A percentile compares a stretch with the other conserved stretches of the same genome.
Evolutionary conservation across 30 jellyfish, hydroid and myxozoan species (phyloP).

Genomic region (Sanderia malayensis): DNA sequence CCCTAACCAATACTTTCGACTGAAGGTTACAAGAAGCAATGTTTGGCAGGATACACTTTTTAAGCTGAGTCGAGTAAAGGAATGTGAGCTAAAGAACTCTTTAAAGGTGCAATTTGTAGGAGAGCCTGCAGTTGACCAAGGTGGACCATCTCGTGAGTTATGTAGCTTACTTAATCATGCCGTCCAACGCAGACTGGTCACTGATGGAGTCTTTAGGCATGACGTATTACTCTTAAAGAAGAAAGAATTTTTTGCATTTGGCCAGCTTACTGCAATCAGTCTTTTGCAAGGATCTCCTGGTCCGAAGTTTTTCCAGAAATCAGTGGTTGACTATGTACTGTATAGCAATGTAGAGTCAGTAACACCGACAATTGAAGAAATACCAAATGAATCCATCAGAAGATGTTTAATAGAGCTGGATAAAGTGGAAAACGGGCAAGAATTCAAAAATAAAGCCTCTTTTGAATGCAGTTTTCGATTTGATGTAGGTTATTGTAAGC

Average conservation of each 20-base stretch:
- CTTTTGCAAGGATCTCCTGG: not conserved
- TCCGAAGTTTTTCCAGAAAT: not conserved
- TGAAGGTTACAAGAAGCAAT: not conserved
- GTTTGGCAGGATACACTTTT: not conserved
- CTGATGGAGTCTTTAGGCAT: not conserved
- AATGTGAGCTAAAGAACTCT: not conserved
- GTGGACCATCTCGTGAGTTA: conserved; percentile 2
- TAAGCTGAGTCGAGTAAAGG: not conserved
- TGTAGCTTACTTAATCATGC: not conserved
- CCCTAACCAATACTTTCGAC: not conserved
- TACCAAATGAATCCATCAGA: not conserved
- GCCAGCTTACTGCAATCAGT: not conserved
- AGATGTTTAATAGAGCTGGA: not conserved
- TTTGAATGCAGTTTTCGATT: not conserved
- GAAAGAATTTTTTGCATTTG: not conserved
- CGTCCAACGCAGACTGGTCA: not conserved
- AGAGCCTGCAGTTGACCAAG: conserved; percentile 1
- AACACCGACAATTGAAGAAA: not conserved
- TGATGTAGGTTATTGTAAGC: not conserved
- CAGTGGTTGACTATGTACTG: not conserved
- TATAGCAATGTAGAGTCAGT: not conserved
- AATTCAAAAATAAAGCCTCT: not conserved
- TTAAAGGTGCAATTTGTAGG: not conserved
- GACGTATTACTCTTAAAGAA: not conserved
- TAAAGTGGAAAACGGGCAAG: not conserved